Evolutionary conservation across 2,797 vertebrate genomes (phyloP).

Genomic region (Poeciliopsis presidionis): DNA sequence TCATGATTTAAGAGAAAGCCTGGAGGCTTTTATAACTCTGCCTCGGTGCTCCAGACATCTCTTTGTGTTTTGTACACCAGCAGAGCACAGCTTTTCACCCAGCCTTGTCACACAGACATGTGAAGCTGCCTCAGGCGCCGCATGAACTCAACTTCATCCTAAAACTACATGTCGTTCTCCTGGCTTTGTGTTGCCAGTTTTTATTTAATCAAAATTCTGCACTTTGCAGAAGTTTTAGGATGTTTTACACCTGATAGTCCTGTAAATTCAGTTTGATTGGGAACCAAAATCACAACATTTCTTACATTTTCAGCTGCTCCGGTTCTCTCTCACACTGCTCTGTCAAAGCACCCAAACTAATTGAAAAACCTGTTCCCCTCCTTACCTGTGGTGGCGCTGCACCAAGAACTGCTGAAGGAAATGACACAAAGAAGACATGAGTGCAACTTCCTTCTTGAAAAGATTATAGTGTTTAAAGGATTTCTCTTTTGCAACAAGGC

Average conservation of each 20-base stretch:
- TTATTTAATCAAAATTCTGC: not conserved
- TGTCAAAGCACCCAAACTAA: not conserved
- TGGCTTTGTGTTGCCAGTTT: not conserved
- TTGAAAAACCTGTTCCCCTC: not conserved
- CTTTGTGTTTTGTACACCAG: slow-evolving; percentile 8
- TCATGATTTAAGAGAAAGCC: slow-evolving; percentile 11
- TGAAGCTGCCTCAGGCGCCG: slow-evolving; percentile 17
- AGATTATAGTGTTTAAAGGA: not conserved
- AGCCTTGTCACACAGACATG: not conserved
- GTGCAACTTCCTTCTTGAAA: not conserved
- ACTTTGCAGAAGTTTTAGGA: not conserved
- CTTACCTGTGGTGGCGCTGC: not conserved
- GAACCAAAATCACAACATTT: not conserved
- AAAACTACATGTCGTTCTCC: not conserved
- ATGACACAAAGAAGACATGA: not conserved
- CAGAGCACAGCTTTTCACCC: not conserved
- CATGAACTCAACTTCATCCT: slow-evolving; percentile 19
- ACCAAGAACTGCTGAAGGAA: not conserved
- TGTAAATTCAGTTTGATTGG: not conserved
- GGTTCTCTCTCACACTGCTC: not conserved
- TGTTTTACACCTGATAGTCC: not conserved
- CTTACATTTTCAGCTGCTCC: not conserved
- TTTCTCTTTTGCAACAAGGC: not conserved
- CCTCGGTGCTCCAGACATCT: not conserved
- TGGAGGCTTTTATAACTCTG: slow-evolving; percentile 13